Evolutionary conservation across 2,797 vertebrate species (phyloP), one percentile per base, ranked within the genome.

Genomic region (Myotis pilosus): DNA sequence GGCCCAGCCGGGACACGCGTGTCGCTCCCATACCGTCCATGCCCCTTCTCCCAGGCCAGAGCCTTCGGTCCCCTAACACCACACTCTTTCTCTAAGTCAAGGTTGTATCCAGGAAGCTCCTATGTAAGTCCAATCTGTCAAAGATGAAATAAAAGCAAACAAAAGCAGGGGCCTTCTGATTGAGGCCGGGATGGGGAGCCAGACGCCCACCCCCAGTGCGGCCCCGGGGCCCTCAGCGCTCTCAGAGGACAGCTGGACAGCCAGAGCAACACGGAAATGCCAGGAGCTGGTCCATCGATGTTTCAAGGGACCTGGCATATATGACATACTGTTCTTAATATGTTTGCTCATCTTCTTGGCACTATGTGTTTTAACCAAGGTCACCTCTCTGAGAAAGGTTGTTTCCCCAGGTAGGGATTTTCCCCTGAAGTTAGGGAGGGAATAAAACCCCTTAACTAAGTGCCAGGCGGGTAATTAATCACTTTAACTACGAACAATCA

Each of bases 131-230:
- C 28, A 38, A 33, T 16, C n/a, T 23, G 64, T 12, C 62, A 41
- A 76, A 51, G 78, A 33, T 1, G 7, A 41, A n/a, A 49, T 28
- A 22, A 36, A 68, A n/a, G 30, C 28, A 36, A 55, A 23, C 7
- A 22, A n/a, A 84, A 72, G 12, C n/a, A 5, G 23, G 0, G 6
- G 38, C 16, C 8, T 15, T 41, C 62, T 41, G n/a, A 69, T 3
- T 41, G 49, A 69, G 28, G 51, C 72, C n/a, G 53, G 41, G 13
- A 60, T 44, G 20, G 15, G 10, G 57, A 13, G 3, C 9, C 38
- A n/a, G 16, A 38, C 2, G 0, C 36, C 15, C 49, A 7, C 10
- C 23, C 33, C 1, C 0, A 28, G 13, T 0, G 0, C 8, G 51
- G n/a, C 28, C 60, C 30, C 75, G 8, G 62, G 38, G 13, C 11